Base-by-base conservation (phyloP, 2,888 invertebrate species). In the Polylopha cassiicola region DNA sequence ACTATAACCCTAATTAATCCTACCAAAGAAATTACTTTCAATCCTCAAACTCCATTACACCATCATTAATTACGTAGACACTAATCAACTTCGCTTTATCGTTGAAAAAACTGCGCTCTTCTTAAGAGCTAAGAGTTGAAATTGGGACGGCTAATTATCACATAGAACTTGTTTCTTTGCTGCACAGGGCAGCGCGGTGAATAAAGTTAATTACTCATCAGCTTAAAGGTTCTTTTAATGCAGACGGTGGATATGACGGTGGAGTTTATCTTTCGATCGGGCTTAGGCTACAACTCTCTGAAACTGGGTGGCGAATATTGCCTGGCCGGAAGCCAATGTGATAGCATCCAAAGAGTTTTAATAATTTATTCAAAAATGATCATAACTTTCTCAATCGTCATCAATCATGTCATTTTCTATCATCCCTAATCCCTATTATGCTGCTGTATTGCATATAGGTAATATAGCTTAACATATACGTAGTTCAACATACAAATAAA, bases 301-400 rank as follows among this genome's bases (percentile, higher is more conserved):
- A 37, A 43, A 61, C 65, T 60, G 61, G 53, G 14, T 15, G 53
- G 54, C 36, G 47, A 51, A 44, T 53, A 42, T 37, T 32, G 27
- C 43, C 50, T 73, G 73, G 73, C 74, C 54, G 8, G 34, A 11
- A 44, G 69, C 73, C 74, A 72, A 55, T 47, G 45, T 17, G 17
- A 17, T 9, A 8, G 8, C 18, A 16, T 5, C 22, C 8, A 29
- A 13, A 9, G 3, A 17, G 15, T 22, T 11, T 11, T 22, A n/a
- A n/a, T n/a, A n/a, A n/a, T n/a, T n/a, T n/a, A n/a, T n/a, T n/a
- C n/a, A n/a, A n/a, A n/a, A n/a, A n/a, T n/a, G n/a, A n/a, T n/a
- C n/a, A n/a, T n/a, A n/a, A n/a, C n/a, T n/a, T n/a, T n/a, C n/a
- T n/a, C n/a, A n/a, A n/a, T n/a, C n/a, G n/a, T n/a, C n/a, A n/a